Base-by-base conservation (phyloP, 1,140 invertebrate genomes). In the Monochamus saltuarius region DNA sequence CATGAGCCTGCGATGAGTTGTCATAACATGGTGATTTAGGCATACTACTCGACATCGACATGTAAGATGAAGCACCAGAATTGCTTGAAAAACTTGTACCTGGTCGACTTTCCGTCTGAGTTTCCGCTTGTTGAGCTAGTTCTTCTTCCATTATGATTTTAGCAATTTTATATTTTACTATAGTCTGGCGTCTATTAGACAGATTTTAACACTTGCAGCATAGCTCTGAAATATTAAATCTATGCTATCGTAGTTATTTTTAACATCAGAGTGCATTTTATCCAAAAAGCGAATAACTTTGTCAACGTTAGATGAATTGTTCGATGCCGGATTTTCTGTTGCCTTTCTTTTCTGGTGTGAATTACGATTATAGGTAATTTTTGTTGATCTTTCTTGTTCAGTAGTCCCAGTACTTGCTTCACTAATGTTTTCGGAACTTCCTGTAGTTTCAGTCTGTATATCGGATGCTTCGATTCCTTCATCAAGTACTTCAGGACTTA, bases 141-240 rank as follows among this genome's bases (percentile, higher is more conserved):
- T 57, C 45, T 52, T 16, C 46, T 50, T 59, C n/a, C 56, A 59
- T 52, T 59, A 59, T 51, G 7, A 52, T 7, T 40, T 59, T 22
- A 13, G 39, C 46, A 4, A 59, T 36, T 59, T 52, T 13, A 29
- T 19, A 59, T 59, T 59, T 59, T 1, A 59, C 37, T 17, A 59
- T 16, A 19, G 56, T 59, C 13, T 59, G 46, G 8, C 56, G 46
- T 29, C 22, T 34, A 40, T 7, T 11, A 9, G 56, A 34, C 39
- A 59, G 38, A 34, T 59, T 59, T 59, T 52, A 3, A 59, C 47
- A 37, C 47, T 59, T 6, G 47, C 56, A 38, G 56, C 56, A 40
- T 51, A 59, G 10, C 16, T 19, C 40, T 59, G 36, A 42, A 59
- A 59, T 2, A 34, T 37, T 39, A 52, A 52, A 52, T 59, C 46